These are phyloP conservation scores for Embidobia sp. DNA, from an alignment of 2,888 invertebrate genomes.

Conservation along the genomic window DNA sequence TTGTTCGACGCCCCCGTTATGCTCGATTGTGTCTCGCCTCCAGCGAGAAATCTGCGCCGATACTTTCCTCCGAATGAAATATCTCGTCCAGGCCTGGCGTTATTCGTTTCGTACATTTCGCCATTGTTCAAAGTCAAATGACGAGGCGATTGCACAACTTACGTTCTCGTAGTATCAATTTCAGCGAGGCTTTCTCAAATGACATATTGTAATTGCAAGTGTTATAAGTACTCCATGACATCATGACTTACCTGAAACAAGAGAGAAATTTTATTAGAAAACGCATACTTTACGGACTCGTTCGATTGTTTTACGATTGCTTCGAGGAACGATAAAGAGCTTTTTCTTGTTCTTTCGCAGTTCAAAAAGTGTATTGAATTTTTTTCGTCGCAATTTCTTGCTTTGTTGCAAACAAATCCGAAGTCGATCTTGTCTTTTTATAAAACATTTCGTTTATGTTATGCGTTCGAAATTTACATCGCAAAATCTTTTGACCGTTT, in stretches of 20 bases:
- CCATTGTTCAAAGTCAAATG: conserved; percentile 54
- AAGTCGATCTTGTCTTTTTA: too few relatives aligned
- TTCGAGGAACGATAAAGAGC: conserved; percentile 10
- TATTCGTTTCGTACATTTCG: conserved; percentile 34
- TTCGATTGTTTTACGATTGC: conserved; percentile 12
- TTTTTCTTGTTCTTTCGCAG: too few relatives aligned
- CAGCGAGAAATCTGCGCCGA: conserved; percentile 38
- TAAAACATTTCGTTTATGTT: too few relatives aligned
- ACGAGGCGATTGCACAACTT: conserved; percentile 60
- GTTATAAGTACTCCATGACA: conserved; percentile 63
- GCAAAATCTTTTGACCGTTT: too few relatives aligned
- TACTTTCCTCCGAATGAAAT: conserved; percentile 51
- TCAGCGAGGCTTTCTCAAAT: conserved; percentile 60
- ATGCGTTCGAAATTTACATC: too few relatives aligned
- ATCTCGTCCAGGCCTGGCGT: conserved; percentile 15
- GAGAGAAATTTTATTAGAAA: conserved; percentile 51
- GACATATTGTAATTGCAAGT: conserved; percentile 59
- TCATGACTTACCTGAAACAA: conserved; percentile 71
- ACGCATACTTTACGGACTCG: conserved; percentile 3
- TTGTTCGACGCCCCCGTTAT: conserved; percentile 21
- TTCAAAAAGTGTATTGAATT: too few relatives aligned
- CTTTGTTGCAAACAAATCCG: too few relatives aligned
- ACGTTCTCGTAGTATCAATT: conserved; percentile 58
- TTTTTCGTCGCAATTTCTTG: too few relatives aligned
- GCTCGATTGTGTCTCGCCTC: conserved; percentile 28